Percentiles rank a stretch among this genome's conserved stretches.
These are phyloP conservation scores for Accipiter cooperii DNA, from an alignment of 2,113 vertebrate genomes.

Conservation along the genomic window DNA sequence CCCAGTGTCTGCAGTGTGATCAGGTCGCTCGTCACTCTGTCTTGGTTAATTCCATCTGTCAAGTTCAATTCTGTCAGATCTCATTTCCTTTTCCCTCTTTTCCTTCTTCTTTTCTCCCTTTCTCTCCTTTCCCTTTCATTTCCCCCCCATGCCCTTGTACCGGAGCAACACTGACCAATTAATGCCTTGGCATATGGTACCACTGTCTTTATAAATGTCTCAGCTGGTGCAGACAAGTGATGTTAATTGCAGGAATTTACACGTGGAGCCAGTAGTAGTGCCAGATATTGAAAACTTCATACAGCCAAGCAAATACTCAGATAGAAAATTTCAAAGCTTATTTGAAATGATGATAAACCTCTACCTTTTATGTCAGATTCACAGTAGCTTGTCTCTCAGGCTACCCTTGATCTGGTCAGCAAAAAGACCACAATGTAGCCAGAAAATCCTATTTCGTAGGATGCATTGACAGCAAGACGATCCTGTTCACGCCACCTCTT, in stretches of 20 bases:
- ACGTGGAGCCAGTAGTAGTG: not conserved
- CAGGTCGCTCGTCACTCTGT: not conserved
- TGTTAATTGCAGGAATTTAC: not conserved
- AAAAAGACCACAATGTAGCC: not conserved
- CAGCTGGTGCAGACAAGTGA: not conserved
- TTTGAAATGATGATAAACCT: not conserved
- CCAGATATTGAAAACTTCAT: not conserved
- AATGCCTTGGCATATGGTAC: not conserved
- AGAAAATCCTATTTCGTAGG: not conserved
- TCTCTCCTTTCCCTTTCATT: not conserved
- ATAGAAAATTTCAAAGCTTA: not conserved
- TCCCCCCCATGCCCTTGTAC: accelerated
- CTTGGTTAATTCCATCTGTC: not conserved
- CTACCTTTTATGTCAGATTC: not conserved
- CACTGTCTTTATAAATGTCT: not conserved
- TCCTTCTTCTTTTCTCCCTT: not conserved
- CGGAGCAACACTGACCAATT: not conserved
- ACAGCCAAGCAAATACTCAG: not conserved
- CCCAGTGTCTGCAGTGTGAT: not conserved
- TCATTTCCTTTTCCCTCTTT: not conserved
- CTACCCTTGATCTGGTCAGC: not conserved
- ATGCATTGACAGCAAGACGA: not conserved
- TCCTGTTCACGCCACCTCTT: not conserved
- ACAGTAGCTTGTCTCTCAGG: not conserved
- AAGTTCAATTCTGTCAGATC: not conserved